Base-by-base conservation (phyloP, 2,113 vertebrate genomes). In the Boulengeromyrus knoepffleri region DNA sequence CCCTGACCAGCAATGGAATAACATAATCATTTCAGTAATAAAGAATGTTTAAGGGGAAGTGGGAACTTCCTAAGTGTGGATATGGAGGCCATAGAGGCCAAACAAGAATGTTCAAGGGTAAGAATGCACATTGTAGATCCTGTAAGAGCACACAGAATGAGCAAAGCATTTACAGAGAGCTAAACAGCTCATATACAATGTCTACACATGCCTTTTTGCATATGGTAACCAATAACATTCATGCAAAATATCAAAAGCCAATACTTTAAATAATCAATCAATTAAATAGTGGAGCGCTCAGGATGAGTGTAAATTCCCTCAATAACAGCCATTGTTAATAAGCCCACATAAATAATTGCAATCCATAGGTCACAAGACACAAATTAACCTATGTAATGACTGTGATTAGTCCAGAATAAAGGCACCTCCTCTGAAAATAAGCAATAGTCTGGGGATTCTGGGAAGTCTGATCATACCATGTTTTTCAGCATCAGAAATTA, bases 1-100 rank as follows among this genome's bases (percentile, higher is more conserved):
- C 98, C 98, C 97, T 99, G 90, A 19, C 6, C 36, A 36, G 27
- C 56, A 62, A 21, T 9, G 17, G 62, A 70, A 13, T 70, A 31
- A 66, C n/a, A 70, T 12, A 31, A 3, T 3, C 62, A 70, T 70
- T 5, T 31, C 10, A 31, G 27, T 70, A 31, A 17, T 80, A 42
- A 80, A 80, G 15, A 77, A 39, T 39, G 5, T 36, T n/a, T 36
- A 36, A 39, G 13, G 74, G 36, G 36, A 42, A 80, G 62, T 70
- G 10, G 27, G 62, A 27, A 70, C 62, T 70, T 70, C 58, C 10
- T 70, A 70, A 1, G n/a, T 27, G 10, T 12, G 9, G 1, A 27
- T 27, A 31, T 13, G 62, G 31, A 27, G 10, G 62, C n/a, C 62
- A 70, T 12, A 70, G 62, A 31, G n/a, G 10, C n/a, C n/a, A 70